These are phyloP conservation scores for Aporrectodea caliginosa DNA, from an alignment of 1,140 invertebrate species.

Conservation along the genomic window DNA sequence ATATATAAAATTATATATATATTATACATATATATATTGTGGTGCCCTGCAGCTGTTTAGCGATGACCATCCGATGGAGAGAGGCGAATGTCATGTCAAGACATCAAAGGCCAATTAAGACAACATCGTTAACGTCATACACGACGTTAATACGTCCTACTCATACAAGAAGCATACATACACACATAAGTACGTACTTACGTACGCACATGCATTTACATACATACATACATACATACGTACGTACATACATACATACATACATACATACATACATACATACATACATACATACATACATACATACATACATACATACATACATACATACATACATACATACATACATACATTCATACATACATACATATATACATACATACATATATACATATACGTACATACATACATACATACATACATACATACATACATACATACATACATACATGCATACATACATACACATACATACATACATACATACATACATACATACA, in stretches of 20 bases:
- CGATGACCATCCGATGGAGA: too few relatives aligned
- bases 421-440: constrained; percentile 16
- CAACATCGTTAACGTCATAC: too few relatives aligned
- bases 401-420: constrained; percentile 11
- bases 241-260: constrained; percentile 7
- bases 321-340: constrained; percentile 22
- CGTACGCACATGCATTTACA: not conserved
- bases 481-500: not conserved
- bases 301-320: constrained; percentile 17
- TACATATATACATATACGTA: constrained; percentile 13
- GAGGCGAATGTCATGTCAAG: too few relatives aligned
- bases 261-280: constrained; percentile 8
- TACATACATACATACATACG: constrained; percentile 22
- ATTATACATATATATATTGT: too few relatives aligned
- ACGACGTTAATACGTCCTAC: too few relatives aligned
- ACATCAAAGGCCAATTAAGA: too few relatives aligned
- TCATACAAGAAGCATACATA: too few relatives aligned
- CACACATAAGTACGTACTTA: too few relatives aligned
- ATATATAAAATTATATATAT: too few relatives aligned
- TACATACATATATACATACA: constrained; percentile 3
- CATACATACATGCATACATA: not conserved
- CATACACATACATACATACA: not conserved
- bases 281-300: constrained; percentile 27
- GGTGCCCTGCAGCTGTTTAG: too few relatives aligned
- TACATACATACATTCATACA: not conserved